phyloP scores from a whole-genome alignment of 2,888 invertebrate species.

The Trissolcus japonicus region DNA sequence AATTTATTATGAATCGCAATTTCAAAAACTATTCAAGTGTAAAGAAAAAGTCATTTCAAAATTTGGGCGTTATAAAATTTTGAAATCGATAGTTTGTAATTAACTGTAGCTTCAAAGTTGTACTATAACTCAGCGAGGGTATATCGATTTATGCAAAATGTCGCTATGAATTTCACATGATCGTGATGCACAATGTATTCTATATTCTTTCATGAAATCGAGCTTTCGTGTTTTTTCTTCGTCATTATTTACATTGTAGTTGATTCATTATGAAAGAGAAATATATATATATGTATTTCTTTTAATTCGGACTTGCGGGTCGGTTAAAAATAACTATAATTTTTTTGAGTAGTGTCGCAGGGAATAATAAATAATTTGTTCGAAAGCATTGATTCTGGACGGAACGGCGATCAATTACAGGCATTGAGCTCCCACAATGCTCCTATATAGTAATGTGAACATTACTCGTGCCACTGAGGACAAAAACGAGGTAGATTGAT shows the following conservation, averaged over 20 bases:
- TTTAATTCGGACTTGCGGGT: too few species aligned
- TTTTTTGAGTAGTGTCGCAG: too few species aligned
- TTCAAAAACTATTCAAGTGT: constrained; percentile 1
- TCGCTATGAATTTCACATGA: constrained; percentile 36
- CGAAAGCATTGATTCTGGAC: too few species aligned
- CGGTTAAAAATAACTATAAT: too few species aligned
- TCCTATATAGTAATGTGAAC: too few species aligned
- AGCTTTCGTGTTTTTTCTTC: constrained; percentile 7
- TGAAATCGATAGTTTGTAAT: constrained; percentile 35
- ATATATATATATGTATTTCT: background rate
- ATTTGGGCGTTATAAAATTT: constrained; percentile 15
- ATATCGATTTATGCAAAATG: constrained; percentile 46
- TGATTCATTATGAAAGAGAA: background rate
- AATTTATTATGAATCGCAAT: constrained; percentile 11
- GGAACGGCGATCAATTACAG: too few species aligned
- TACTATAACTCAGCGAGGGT: constrained; percentile 20
- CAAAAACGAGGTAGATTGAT: too few species aligned
- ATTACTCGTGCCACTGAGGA: too few species aligned
- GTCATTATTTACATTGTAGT: background rate
- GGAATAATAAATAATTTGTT: too few species aligned
- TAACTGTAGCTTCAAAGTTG: constrained; percentile 34
- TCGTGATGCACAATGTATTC: constrained; percentile 13
- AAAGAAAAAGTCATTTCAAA: background rate
- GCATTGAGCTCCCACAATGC: too few species aligned
- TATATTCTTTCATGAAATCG: constrained; percentile 29